phyloP scores from a whole-genome alignment of 2,888 invertebrate genomes.

The Napeogenes inachia region DNA sequence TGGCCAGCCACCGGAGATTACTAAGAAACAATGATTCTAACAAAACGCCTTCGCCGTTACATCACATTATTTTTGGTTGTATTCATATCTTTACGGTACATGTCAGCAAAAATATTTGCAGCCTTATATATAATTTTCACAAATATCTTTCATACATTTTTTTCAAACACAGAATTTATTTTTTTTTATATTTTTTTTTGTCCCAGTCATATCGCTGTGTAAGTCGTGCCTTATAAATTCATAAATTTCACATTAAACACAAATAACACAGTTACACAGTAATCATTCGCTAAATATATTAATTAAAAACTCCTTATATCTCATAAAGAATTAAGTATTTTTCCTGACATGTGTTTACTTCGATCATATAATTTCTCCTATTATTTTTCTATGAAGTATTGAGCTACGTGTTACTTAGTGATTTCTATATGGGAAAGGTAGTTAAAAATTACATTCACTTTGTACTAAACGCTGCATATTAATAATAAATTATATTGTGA shows the following conservation, averaged over 20 bases:
- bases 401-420: too few species aligned
- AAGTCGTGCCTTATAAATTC: neutral
- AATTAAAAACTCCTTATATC: neutral
- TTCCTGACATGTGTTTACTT: slow-evolving; percentile 23
- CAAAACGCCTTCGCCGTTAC: slow-evolving; percentile 38
- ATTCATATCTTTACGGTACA: slow-evolving; percentile 31
- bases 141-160: neutral
- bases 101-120: slow-evolving; percentile 23
- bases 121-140: slow-evolving; percentile 6
- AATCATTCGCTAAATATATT: neutral
- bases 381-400: too few species aligned
- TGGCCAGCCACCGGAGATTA: slow-evolving; percentile 73
- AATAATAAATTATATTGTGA: slow-evolving; percentile 14
- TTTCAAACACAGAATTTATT: neutral
- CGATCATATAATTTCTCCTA: slow-evolving; percentile 14
- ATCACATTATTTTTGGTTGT: slow-evolving; percentile 52
- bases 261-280: neutral
- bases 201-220: neutral
- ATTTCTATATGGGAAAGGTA: too few species aligned
- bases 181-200: neutral
- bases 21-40: slow-evolving; percentile 34
- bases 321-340: slow-evolving; percentile 2
- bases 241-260: neutral
- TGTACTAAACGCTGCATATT: slow-evolving; percentile 8
- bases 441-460: slow-evolving; percentile 4